These are phyloP conservation scores for Phalera bucephala DNA, from an alignment of 2,888 invertebrate genomes.

Conservation along the genomic window DNA sequence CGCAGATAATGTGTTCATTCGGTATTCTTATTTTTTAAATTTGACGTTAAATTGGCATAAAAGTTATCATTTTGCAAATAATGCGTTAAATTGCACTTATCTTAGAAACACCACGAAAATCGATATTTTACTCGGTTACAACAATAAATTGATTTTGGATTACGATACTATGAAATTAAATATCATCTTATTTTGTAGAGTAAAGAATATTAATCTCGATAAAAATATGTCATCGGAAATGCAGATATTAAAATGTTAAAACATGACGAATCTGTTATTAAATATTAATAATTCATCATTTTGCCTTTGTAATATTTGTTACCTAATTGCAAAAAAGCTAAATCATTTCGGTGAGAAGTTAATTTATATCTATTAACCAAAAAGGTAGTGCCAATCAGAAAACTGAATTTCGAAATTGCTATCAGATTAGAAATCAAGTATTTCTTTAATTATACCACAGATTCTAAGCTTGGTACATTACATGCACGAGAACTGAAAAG, in stretches of 20 bases:
- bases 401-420: no score
- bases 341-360: no score
- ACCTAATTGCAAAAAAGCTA: not conserved
- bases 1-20: slow-evolving; percentile 4
- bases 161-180: slow-evolving; percentile 11
- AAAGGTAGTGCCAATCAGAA: no score
- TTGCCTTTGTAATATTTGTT: not conserved
- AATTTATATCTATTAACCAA: no score
- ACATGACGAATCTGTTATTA: not conserved
- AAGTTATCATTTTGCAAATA: slow-evolving; percentile 12
- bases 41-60: slow-evolving; percentile 25
- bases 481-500: no score
- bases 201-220: not conserved
- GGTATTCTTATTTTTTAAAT: slow-evolving; percentile 16
- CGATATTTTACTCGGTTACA: slow-evolving; percentile 13
- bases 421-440: no score
- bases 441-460: no score
- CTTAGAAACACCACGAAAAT: no score
- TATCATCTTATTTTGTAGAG: not conserved
- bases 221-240: slow-evolving; percentile 1
- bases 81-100: slow-evolving; percentile 16
- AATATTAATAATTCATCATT: not conserved
- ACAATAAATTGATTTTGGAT: slow-evolving; percentile 19
- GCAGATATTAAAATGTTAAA: slow-evolving; percentile 3
- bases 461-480: no score